Evolutionary conservation across 2,888 invertebrate species (phyloP), one percentile per base, ranked within the genome.

Genomic region (Eupithecia dodoneata): DNA sequence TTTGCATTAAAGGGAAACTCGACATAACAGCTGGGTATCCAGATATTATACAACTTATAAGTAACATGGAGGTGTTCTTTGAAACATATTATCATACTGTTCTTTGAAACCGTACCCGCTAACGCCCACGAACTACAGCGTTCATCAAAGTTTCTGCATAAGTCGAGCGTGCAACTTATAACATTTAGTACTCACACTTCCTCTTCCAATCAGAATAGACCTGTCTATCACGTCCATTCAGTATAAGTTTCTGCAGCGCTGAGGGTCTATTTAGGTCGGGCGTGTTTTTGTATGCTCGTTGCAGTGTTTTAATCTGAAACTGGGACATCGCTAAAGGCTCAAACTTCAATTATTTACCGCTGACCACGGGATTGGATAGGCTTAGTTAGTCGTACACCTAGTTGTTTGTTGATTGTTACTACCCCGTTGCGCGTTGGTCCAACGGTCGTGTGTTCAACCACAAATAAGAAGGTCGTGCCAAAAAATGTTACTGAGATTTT

Each of bases 291-390:
- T 74, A 76, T 75, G 75, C 74, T 69, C 47, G 73, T 79, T 74
- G 81, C 80, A 76, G 80, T 89, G 18, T 63, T 63, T 88, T 85
- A 85, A 89, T 89, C 83, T 84, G 85, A 87, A 90, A 89, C 81
- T 87, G 83, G 86, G 86, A 83, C 87, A 83, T 78, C 79, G 85
- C 84, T 84, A 84, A 85, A 83, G 85, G 85, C 45, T 72, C 47
- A 55, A 73, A 71, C 86, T 84, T 87, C 85, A 90, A 88, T 89
- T 89, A 90, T 83, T 82, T 84, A 81, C 69, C 72, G 44, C 67
- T 67, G 72, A 79, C 76, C 78, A 78, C 69, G 72, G 52, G 47
- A 70, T 47, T 18, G 72, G 49, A 74, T 77, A 41, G 70, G 52
- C 72, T 76, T 55, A 70, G 52, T 18, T 59, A 55, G 55, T n/a